Evolutionary conservation across 2,888 invertebrate species (phyloP).

Genomic region (Plemyria rubiginata): DNA sequence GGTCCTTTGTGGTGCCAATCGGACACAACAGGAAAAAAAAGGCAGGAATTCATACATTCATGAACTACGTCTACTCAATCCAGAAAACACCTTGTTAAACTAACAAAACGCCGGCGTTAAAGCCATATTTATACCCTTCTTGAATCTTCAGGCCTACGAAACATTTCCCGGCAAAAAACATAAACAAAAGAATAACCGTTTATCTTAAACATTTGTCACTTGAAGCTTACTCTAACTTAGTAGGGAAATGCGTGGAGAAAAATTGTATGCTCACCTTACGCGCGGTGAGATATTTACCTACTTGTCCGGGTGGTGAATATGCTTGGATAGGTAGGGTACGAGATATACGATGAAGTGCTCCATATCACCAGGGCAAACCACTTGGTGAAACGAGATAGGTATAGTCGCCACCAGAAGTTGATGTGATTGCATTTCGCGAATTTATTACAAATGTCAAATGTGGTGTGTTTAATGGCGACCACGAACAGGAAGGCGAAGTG

Average conservation of each 20-base stretch:
- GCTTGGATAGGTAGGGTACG: constrained; percentile 6
- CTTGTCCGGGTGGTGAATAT: constrained; percentile 17
- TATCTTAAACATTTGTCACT: constrained; percentile 83
- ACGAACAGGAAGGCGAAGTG: too few species aligned
- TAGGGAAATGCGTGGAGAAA: constrained; percentile 67
- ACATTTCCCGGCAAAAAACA: constrained; percentile 69
- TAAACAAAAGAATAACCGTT: constrained; percentile 81
- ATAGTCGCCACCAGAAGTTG: neutral
- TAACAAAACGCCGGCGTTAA: constrained; percentile 50
- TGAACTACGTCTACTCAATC: constrained; percentile 12
- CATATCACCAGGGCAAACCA: constrained; percentile 18
- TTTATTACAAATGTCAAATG: too few species aligned
- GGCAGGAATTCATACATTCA: constrained; percentile 1
- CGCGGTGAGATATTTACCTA: constrained; percentile 33
- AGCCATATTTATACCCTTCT: constrained; percentile 60
- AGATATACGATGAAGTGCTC: constrained; percentile 13
- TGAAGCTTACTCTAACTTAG: constrained; percentile 79
- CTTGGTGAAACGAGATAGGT: neutral
- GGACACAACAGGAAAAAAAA: too few species aligned
- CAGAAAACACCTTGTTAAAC: constrained; percentile 47
- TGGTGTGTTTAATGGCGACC: too few species aligned
- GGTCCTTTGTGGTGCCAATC: too few species aligned
- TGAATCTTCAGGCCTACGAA: constrained; percentile 50
- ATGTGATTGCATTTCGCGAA: neutral
- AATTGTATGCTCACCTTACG: constrained; percentile 62